phyloP scores from a whole-genome alignment of 2,888 invertebrate genomes.

The Drosophila hamatofila region DNA sequence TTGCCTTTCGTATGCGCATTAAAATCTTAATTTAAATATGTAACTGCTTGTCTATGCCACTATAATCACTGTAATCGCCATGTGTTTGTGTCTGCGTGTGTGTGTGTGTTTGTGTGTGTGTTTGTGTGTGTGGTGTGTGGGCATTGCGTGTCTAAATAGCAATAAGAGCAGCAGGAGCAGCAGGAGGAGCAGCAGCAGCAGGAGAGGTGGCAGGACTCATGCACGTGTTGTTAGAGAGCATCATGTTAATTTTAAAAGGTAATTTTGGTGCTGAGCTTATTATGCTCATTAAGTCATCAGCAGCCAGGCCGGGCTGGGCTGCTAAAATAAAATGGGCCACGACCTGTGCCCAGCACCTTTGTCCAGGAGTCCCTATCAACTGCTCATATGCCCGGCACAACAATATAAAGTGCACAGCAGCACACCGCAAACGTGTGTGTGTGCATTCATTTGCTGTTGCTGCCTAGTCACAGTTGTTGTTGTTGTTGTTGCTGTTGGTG shows the following conservation, averaged over 20 bases:
- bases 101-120: constrained; percentile 40
- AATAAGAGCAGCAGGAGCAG: background rate
- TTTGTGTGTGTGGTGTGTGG: constrained; percentile 17
- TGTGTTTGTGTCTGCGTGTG: constrained; percentile 37
- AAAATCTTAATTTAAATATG: constrained; percentile 79
- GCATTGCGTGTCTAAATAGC: constrained; percentile 28
- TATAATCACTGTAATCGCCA: constrained; percentile 63
- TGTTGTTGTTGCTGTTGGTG: constrained; percentile 20
- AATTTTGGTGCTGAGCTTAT: constrained; percentile 78
- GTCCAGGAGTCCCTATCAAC: constrained; percentile 24
- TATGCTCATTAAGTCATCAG: constrained; percentile 81
- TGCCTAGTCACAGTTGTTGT: constrained; percentile 44
- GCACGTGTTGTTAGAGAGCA: constrained; percentile 43
- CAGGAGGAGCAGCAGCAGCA: background rate
- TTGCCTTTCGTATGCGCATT: constrained; percentile 59
- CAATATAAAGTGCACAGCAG: constrained; percentile 67
- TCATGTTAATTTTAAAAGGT: constrained; percentile 81
- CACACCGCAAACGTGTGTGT: constrained; percentile 68
- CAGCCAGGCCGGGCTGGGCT: constrained; percentile 11
- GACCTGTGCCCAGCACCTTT: constrained; percentile 25
- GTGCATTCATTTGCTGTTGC: constrained; percentile 64
- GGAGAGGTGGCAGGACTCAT: background rate
- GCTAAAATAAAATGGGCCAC: constrained; percentile 44
- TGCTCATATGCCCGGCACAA: constrained; percentile 39
- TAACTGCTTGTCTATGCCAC: constrained; percentile 74